Evolutionary conservation across 2,113 vertebrate genomes (phyloP).

Genomic region (Pimephales promelas): DNA sequence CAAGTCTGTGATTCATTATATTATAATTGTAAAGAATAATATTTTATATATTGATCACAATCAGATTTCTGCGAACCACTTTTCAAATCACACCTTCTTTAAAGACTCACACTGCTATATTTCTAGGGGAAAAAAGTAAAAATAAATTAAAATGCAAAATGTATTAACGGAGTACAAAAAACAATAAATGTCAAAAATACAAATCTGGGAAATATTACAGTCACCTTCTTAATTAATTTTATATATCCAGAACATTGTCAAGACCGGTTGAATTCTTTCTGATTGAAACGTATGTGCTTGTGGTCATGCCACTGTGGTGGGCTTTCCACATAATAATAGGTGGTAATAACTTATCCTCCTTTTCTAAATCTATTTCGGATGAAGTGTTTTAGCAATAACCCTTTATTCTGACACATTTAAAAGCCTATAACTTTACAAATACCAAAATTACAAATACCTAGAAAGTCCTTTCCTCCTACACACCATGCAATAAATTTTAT

Average conservation of each 20-base stretch:
- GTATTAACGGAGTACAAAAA: background rate
- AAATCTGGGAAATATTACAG: background rate
- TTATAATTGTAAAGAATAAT: background rate
- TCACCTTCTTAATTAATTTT: background rate
- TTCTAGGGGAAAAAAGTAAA: too few relatives aligned
- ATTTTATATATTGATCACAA: background rate
- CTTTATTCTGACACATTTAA: conserved; percentile 31
- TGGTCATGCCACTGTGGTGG: background rate
- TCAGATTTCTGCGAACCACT: background rate
- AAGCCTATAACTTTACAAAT: conserved; percentile 3
- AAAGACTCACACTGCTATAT: background rate
- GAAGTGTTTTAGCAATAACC: conserved; percentile 12
- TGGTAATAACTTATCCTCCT: conserved; percentile 20
- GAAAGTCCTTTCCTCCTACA: conserved; percentile 1
- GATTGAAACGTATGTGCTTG: background rate
- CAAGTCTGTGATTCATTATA: too few relatives aligned
- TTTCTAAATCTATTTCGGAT: conserved; percentile 10
- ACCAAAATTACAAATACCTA: conserved; percentile 21
- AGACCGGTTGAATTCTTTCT: background rate
- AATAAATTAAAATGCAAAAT: too few relatives aligned
- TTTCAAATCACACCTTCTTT: background rate
- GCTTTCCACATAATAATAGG: conserved; percentile 24
- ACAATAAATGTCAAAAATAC: background rate
- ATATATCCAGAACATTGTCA: background rate
- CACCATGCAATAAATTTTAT: background rate